Conservation (phyloP, 2,797 vertebrate species). For the Callimico goeldii region DNA sequence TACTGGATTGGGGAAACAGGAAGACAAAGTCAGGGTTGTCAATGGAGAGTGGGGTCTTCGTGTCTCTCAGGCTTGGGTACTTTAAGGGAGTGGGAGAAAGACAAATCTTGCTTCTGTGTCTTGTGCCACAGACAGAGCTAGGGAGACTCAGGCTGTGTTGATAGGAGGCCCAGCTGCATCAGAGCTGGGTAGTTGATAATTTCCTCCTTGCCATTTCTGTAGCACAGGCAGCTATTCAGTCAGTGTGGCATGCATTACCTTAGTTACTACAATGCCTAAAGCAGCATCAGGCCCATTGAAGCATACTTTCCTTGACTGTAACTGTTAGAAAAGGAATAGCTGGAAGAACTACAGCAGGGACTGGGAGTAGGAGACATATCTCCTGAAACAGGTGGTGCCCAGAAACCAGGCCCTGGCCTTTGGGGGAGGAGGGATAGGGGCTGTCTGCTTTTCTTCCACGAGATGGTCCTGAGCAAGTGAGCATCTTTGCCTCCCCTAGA, state of each 20-base stretch:
- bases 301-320: not conserved
- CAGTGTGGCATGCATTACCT: not conserved
- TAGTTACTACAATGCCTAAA: conserved; percentile 1
- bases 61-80: not conserved
- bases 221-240: conserved; percentile 7
- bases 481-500: not conserved
- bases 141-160: not conserved
- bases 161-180: not conserved
- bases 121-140: not conserved
- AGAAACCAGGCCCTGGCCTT: not conserved
- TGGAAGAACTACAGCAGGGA: conserved; percentile 3
- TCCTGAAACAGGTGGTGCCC: conserved; percentile 7
- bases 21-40: not conserved
- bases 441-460: not conserved
- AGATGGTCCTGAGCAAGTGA: not conserved
- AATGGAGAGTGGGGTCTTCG: not conserved
- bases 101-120: conserved; percentile 9
- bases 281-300: not conserved
- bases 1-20: not conserved
- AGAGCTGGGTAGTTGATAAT: not conserved
- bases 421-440: not conserved
- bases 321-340: not conserved
- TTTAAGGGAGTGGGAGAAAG: not conserved
- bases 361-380: not conserved
- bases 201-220: not conserved